These are phyloP conservation scores for Cephus sareptanus DNA, from an alignment of 2,888 invertebrate species.

Conservation along the genomic window DNA sequence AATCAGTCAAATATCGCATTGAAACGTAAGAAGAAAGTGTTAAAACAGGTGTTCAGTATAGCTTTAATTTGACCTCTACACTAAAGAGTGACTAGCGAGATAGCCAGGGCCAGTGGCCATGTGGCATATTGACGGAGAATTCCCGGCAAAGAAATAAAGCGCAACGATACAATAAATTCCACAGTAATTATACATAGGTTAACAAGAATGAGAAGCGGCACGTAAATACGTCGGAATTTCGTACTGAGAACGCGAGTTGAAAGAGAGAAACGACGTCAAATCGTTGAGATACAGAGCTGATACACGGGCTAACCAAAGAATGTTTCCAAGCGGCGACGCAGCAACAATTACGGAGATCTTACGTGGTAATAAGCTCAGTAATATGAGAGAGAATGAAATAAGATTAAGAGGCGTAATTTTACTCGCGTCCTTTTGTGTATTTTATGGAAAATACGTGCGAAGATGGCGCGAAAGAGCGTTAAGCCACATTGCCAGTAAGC, in stretches of 20 bases:
- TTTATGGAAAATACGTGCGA: slow-evolving; percentile 52
- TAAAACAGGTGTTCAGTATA: slow-evolving; percentile 10
- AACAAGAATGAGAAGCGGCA: not conserved
- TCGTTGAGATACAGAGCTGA: slow-evolving; percentile 15
- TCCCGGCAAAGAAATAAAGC: slow-evolving; percentile 7
- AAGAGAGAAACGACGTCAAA: slow-evolving; percentile 19
- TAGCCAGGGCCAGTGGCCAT: slow-evolving; percentile 32
- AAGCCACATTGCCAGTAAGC: slow-evolving; percentile 52
- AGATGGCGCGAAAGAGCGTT: slow-evolving; percentile 68
- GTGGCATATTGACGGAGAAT: slow-evolving; percentile 37
- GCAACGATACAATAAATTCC: not conserved
- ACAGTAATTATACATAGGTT: slow-evolving; percentile 6
- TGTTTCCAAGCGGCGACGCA: slow-evolving; percentile 15
- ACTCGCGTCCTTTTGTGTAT: slow-evolving; percentile 18
- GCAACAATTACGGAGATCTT: not conserved
- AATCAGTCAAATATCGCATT: not conserved
- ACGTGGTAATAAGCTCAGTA: not conserved
- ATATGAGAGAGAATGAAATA: not conserved
- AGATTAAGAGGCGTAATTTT: not conserved
- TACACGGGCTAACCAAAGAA: slow-evolving; percentile 43
- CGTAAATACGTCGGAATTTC: slow-evolving; percentile 14
- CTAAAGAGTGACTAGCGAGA: slow-evolving; percentile 20
- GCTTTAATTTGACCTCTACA: slow-evolving; percentile 19
- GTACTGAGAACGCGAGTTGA: slow-evolving; percentile 8
- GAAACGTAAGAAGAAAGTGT: not conserved